phyloP scores from a whole-genome alignment of 2,113 vertebrate genomes.

The Lepus europaeus region DNA sequence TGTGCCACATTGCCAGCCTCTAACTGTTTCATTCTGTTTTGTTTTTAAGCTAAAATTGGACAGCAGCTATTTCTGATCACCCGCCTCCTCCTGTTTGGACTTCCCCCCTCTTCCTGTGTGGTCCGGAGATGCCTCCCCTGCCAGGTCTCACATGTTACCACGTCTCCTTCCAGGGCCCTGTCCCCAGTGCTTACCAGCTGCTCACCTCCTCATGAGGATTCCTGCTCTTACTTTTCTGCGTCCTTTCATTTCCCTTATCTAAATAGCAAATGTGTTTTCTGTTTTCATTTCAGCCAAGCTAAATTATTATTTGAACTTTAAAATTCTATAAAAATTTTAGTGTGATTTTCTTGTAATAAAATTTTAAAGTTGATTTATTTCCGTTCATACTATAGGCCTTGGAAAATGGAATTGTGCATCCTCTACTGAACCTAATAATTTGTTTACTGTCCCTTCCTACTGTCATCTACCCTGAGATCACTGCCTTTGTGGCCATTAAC shows the following conservation, averaged over 20 bases:
- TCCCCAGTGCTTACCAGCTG: accelerated
- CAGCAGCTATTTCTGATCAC: accelerated
- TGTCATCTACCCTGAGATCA: neutral
- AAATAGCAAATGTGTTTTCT: neutral
- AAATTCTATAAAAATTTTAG: neutral
- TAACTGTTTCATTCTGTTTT: too few relatives aligned
- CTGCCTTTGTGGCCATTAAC: neutral
- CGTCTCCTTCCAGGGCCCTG: neutral
- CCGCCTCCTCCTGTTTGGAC: too few relatives aligned
- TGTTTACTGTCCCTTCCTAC: too few relatives aligned
- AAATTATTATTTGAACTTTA: neutral
- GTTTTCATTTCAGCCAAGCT: neutral
- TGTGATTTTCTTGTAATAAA: neutral
- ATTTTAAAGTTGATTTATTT: neutral
- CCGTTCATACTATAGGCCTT: neutral
- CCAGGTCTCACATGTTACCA: too few relatives aligned
- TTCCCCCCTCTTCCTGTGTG: accelerated
- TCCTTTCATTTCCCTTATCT: neutral
- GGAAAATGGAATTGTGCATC: neutral
- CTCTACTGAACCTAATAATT: neutral
- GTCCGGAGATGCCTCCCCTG: neutral
- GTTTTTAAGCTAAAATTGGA: neutral
- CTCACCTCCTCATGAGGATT: neutral
- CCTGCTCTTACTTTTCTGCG: neutral
- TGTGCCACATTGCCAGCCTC: too few relatives aligned